Evolutionary conservation across 2,888 invertebrate species (phyloP).

Genomic region (Zeuzera pyrina): DNA sequence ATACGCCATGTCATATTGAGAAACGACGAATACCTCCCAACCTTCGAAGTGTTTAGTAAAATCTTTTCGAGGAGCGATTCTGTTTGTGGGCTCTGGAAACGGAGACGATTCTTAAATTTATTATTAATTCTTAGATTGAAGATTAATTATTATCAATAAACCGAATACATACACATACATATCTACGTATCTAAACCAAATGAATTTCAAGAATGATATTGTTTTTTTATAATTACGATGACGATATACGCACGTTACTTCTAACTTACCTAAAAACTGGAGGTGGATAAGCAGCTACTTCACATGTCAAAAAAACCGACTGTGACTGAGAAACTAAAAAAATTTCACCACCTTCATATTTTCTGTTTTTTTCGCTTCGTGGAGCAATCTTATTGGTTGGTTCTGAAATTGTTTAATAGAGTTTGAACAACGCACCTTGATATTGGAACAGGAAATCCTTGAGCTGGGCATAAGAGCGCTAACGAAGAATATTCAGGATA

Average conservation of each 20-base stretch:
- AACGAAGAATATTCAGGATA: slow-evolving; percentile 42
- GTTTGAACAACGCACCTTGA: slow-evolving; percentile 73
- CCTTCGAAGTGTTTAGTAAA: slow-evolving; percentile 74
- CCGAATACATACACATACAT: no score
- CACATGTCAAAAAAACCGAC: slow-evolving; percentile 62
- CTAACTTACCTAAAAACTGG: slow-evolving; percentile 63
- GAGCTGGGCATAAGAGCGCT: slow-evolving; percentile 67
- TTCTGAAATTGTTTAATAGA: slow-evolving; percentile 76
- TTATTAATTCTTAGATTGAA: no score
- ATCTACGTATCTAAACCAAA: no score
- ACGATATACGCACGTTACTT: no score
- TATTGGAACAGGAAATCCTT: slow-evolving; percentile 75
- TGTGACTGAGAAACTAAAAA: slow-evolving; percentile 45
- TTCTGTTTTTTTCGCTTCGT: slow-evolving; percentile 58
- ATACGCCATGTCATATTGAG: slow-evolving; percentile 64
- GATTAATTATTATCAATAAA: no score
- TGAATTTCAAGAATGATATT: no score
- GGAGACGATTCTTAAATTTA: slow-evolving; percentile 14
- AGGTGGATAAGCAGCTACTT: slow-evolving; percentile 69
- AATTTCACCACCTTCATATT: slow-evolving; percentile 52
- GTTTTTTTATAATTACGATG: no score
- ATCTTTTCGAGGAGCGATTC: slow-evolving; percentile 75
- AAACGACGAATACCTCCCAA: slow-evolving; percentile 74
- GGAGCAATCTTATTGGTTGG: slow-evolving; percentile 79
- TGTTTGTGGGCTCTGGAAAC: slow-evolving; percentile 71